Percentiles rank a stretch among this genome's conserved stretches.
Evolutionary conservation across 2,888 invertebrate species (phyloP).

Genomic region (Pardosa pseudoannulata): DNA sequence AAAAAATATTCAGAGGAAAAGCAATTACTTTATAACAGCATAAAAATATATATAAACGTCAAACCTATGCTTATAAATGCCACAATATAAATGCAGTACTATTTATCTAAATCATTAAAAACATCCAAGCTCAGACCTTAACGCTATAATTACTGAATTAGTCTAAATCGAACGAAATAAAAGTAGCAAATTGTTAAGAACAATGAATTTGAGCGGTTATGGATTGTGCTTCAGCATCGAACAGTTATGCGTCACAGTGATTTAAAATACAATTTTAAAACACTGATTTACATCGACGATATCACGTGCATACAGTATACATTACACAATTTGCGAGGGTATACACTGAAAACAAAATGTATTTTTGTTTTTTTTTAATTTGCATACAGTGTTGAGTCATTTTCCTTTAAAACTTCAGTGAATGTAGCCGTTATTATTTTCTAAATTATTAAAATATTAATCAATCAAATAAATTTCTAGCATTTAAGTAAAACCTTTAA

Average conservation of each 20-base stretch:
- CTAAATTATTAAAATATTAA: neutral
- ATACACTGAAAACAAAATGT: neutral
- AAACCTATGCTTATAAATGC: neutral
- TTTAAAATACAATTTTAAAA: neutral
- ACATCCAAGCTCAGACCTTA: neutral
- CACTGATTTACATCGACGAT: neutral
- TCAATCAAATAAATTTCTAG: no score
- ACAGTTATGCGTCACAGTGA: neutral
- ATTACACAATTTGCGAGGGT: neutral
- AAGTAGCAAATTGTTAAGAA: neutral
- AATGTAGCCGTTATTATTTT: neutral
- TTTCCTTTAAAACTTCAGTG: neutral
- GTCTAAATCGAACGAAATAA: neutral
- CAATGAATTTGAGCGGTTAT: neutral
- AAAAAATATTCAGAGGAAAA: neutral
- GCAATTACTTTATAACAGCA: neutral
- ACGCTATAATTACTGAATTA: neutral
- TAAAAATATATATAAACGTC: neutral
- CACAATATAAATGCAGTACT: conserved; percentile 14
- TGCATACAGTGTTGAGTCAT: neutral
- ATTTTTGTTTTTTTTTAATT: neutral
- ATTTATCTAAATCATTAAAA: neutral
- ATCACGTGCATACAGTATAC: neutral
- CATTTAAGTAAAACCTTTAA: no score
- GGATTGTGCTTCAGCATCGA: neutral